Base-by-base conservation (phyloP, 2,797 vertebrate species). In the Emydoidea blandingii region DNA sequence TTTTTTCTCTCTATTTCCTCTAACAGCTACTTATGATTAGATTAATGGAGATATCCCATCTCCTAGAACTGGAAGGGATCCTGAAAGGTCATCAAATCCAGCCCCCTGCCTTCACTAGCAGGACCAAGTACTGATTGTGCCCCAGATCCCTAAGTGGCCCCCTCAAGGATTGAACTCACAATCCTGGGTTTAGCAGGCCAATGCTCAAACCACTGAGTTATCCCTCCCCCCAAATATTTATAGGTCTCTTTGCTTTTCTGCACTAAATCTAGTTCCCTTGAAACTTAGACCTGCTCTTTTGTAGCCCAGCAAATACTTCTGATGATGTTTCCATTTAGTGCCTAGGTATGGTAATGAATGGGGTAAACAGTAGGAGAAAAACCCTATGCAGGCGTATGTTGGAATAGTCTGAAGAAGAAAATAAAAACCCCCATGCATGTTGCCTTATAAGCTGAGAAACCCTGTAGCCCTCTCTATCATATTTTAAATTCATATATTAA, bases 291-390 rank as follows among this genome's bases (percentile, higher is more conserved):
- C 53, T 86, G 85, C 53, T 7, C 12, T 65, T 90, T 85, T 54
- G 29, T 15, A 34, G 54, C 47, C 93, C 90, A 93, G 25, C 8
- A 93, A 90, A 14, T 57, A 56, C 87, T 96, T 95, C 44, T 0
- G 0, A 93, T 80, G 65, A 65, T 95, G 65, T 87, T 88, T 29
- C 37, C 34, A 19, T 47, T 62, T 86, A 80, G 59, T 83, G 57
- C 83, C 85, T 92, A 83, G 34, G 90, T 93, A 87, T 79, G 90
- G 88, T 85, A 97, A 92, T 91, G 87, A 96, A 92, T 68, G n/a
- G n/a, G 29, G 59, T 91, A 93, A 96, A 93, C 88, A 96, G 53
- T 65, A 21, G 34, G 41, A 94, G 37, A 62, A 80, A 94, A 94
- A 53, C 93, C 85, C 72, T 53, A 16, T 74, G 81, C 86, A 91